Percentiles rank a stretch among this genome's conserved stretches.
These are phyloP conservation scores for Drosophila neocordata DNA, from an alignment of 1,140 invertebrate genomes.

Conservation along the genomic window DNA sequence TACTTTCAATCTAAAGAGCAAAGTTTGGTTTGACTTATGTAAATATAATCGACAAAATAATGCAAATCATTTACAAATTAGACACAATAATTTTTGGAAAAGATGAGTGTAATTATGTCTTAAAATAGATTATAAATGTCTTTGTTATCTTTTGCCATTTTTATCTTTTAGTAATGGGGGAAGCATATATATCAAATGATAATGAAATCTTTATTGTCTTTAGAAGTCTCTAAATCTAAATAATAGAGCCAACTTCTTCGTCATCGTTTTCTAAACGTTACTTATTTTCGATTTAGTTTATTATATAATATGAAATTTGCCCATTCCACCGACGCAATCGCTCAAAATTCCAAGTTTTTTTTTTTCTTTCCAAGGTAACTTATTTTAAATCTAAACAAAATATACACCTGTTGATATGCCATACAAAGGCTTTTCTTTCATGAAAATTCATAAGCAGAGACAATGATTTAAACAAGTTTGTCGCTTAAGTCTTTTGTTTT, in stretches of 20 bases:
- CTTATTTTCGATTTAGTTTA: neutral
- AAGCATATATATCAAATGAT: too few species aligned
- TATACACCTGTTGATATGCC: neutral
- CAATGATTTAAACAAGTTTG: conserved; percentile 56
- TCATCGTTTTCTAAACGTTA: too few species aligned
- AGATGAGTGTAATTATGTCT: neutral
- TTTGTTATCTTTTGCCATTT: neutral
- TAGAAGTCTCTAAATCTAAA: too few species aligned
- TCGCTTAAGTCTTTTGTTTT: conserved; percentile 77
- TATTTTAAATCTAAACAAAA: neutral
- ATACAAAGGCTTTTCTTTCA: conserved; percentile 58
- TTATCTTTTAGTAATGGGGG: too few species aligned
- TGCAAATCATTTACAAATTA: conserved; percentile 11
- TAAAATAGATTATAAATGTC: neutral
- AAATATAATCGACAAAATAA: conserved; percentile 12
- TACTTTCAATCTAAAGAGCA: conserved; percentile 52
- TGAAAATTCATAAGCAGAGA: conserved; percentile 44
- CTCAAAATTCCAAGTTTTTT: neutral
- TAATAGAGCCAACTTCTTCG: too few species aligned
- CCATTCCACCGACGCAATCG: conserved; percentile 1
- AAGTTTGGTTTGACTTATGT: conserved; percentile 33
- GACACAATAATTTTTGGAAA: neutral
- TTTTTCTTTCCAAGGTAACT: neutral
- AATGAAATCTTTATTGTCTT: too few species aligned
- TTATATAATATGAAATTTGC: neutral